Evolutionary conservation across 1,140 invertebrate genomes (phyloP).

Genomic region (Bombus impatiens): DNA sequence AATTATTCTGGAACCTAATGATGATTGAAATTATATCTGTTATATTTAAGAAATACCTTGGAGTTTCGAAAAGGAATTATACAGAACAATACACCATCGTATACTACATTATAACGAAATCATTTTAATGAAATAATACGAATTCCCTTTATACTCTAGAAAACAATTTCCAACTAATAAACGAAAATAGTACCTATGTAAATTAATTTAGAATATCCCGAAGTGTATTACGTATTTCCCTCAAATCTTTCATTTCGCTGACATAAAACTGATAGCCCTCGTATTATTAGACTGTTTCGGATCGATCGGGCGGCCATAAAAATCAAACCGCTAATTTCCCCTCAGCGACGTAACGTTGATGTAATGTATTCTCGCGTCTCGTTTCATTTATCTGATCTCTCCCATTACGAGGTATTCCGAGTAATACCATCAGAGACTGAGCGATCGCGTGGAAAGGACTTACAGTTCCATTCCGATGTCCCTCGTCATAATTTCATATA

Average conservation of each 20-base stretch:
- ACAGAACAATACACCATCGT: too few species aligned
- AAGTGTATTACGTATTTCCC: background rate
- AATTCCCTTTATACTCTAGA: too few species aligned
- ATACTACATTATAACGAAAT: too few species aligned
- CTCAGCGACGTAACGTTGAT: background rate
- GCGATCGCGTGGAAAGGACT: conserved; percentile 23
- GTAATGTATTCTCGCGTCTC: conserved; percentile 38
- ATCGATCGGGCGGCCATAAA: conserved; percentile 5
- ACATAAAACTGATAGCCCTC: background rate
- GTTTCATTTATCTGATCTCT: conserved; percentile 60
- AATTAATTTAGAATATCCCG: background rate
- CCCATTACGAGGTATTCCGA: conserved; percentile 37
- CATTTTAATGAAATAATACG: too few species aligned
- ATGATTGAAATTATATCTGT: too few species aligned
- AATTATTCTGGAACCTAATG: too few species aligned
- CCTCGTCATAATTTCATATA: conserved; percentile 79
- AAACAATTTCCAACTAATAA: too few species aligned
- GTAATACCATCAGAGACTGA: conserved; percentile 51
- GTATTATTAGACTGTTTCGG: too few species aligned
- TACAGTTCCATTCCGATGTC: conserved; percentile 61
- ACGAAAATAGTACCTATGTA: background rate
- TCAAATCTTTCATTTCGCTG: background rate
- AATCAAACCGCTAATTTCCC: conserved; percentile 30
- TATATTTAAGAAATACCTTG: too few species aligned
- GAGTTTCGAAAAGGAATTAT: too few species aligned